Evolutionary conservation across 2,113 vertebrate genomes (phyloP), one percentile per base, ranked within the genome.

Genomic region (Dasyornis broadbenti): DNA sequence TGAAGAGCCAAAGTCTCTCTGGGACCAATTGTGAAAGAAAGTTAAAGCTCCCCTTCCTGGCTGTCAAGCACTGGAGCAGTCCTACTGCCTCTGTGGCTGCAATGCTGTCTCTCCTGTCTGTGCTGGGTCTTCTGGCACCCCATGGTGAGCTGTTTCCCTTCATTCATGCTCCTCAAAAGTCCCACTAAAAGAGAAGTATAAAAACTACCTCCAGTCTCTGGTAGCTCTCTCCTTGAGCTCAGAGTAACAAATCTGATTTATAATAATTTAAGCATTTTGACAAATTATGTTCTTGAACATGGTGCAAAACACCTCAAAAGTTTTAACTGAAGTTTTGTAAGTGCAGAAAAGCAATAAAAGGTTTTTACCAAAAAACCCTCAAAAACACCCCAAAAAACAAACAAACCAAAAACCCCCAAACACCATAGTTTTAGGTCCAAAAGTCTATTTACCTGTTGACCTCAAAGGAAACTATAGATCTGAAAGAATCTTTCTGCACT

Each of bases 1-100:
- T 93, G 89, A 96, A 93, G 89, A 95, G 56, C 15, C 33, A 42
- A 92, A 90, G 56, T 56, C 86, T 92, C 86, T 66, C 72, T 71
- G 91, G 80, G 72, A 91, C 64, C 65, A 92, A 89, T 26, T 94
- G 80, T 3, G 10, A 89, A 90, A 93, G 63, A 28, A 93, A 86
- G 56, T 63, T 89, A 89, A 95, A 92, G 54, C 24, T 78, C 42
- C 22, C 49, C n/a, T 93, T 92, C 60, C 83, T 56, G 72, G 19
- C 24, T 60, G 44, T 64, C 52, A 70, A 13, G 35, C 31, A 47
- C 47, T 59, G 30, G 33, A 89, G 52, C 31, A 61, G 37, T 82
- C 15, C 40, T 76, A 20, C 19, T 23, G n/a, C n/a, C 66, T 76
- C 45, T 85, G 57, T 26, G 75, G 61, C 37, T 85, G 57, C 44